A percentile compares a stretch with the other conserved stretches of the same genome.
These are phyloP conservation scores for Eufriesea mexicana DNA, from an alignment of 1,140 invertebrate genomes.

Conservation along the genomic window DNA sequence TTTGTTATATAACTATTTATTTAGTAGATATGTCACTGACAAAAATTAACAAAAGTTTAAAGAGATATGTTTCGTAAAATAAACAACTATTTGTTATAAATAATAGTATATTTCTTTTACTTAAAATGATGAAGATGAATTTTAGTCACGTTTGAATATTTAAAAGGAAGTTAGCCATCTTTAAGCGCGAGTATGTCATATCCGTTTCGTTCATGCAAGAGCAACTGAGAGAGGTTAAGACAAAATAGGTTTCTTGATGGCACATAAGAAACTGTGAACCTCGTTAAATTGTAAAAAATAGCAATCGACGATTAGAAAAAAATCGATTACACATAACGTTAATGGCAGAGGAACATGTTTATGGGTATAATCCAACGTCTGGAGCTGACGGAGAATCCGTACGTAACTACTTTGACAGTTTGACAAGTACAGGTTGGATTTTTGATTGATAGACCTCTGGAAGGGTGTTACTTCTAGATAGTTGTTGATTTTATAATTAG, in stretches of 20 bases:
- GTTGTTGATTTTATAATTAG: slow-evolving; percentile 35
- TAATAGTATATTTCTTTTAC: slow-evolving; percentile 37
- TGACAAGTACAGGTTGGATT: slow-evolving; percentile 78
- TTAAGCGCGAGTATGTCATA: slow-evolving; percentile 75
- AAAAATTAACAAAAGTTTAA: slow-evolving; percentile 48
- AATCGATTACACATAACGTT: slow-evolving; percentile 75
- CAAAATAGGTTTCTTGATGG: slow-evolving; percentile 80
- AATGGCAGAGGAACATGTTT: slow-evolving; percentile 82
- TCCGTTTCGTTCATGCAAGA: slow-evolving; percentile 75
- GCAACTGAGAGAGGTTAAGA: slow-evolving; percentile 75
- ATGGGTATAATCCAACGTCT: slow-evolving; percentile 80
- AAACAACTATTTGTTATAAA: slow-evolving; percentile 24
- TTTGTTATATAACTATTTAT: too few species aligned
- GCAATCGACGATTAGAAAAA: slow-evolving; percentile 59
- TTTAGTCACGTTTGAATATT: slow-evolving; percentile 61
- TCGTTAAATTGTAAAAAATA: slow-evolving; percentile 62
- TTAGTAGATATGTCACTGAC: neutral
- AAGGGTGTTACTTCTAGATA: slow-evolving; percentile 49
- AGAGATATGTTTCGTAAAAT: slow-evolving; percentile 5
- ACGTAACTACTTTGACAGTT: slow-evolving; percentile 79
- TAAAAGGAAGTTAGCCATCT: slow-evolving; percentile 74
- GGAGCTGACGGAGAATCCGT: slow-evolving; percentile 78
- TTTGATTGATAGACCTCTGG: slow-evolving; percentile 60
- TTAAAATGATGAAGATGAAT: slow-evolving; percentile 21
- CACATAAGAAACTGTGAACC: slow-evolving; percentile 74